A percentile compares a stretch with the other conserved stretches of the same genome.
Evolutionary conservation across 1,140 invertebrate genomes (phyloP).

Genomic region (Bombus sylvicola): DNA sequence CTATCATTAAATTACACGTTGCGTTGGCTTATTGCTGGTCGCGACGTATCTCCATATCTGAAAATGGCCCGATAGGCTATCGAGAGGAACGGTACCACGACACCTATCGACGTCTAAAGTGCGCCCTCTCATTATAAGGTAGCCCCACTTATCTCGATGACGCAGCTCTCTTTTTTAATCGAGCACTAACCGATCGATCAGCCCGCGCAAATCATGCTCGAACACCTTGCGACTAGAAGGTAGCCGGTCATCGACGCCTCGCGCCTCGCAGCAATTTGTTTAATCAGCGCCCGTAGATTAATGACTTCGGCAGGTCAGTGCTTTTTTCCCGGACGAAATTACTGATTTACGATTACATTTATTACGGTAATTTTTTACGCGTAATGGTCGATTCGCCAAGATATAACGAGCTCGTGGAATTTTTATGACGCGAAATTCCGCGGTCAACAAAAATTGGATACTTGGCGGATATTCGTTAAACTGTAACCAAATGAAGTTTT

Average conservation of each 20-base stretch:
- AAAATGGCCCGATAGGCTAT: constrained; percentile 37
- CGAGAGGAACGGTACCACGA: constrained; percentile 15
- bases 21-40: constrained; percentile 3
- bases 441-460: not conserved
- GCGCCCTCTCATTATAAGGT: constrained; percentile 66
- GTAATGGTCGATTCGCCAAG: constrained; percentile 10
- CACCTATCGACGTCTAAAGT: constrained; percentile 44
- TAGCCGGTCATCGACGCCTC: constrained; percentile 29
- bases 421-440: constrained; percentile 4
- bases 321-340: constrained; percentile 14
- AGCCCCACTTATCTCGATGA: constrained; percentile 66
- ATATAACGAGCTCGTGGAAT: constrained; percentile 18
- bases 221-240: constrained; percentile 55
- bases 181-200: constrained; percentile 61
- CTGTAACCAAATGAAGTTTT: constrained; percentile 22
- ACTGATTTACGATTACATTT: constrained; percentile 55
- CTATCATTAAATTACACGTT: constrained; percentile 54
- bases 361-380: constrained; percentile 26
- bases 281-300: constrained; percentile 57
- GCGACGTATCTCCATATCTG: constrained; percentile 44
- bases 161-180: constrained; percentile 60
- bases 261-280: constrained; percentile 47
- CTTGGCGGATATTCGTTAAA: not conserved
- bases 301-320: constrained; percentile 23
- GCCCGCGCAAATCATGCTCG: constrained; percentile 46